Conservation (phyloP, 2,888 invertebrate genomes). For the Alitta virens region DNA sequence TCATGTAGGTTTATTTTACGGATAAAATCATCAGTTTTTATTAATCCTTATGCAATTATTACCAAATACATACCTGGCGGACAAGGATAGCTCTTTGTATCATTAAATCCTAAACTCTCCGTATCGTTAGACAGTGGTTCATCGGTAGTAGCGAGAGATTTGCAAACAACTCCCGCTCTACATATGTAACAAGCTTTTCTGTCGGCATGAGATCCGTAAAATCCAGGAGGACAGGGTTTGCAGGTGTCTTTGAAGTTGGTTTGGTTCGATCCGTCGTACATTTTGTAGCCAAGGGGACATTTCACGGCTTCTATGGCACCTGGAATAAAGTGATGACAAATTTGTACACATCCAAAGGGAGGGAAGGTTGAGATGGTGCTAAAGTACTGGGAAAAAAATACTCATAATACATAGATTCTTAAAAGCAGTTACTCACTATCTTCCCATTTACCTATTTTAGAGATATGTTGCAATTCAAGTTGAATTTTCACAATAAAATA, state of each 20-base stretch:
- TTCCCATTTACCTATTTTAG: too few species aligned
- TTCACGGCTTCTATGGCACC: slow-evolving; percentile 50
- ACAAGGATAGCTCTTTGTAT: slow-evolving; percentile 48
- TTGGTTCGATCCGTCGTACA: slow-evolving; percentile 42
- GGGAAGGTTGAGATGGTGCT: too few species aligned
- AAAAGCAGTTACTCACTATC: too few species aligned
- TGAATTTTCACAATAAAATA: too few species aligned
- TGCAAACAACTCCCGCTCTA: slow-evolving; percentile 52
- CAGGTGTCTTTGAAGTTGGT: slow-evolving; percentile 48
- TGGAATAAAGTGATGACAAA: slow-evolving; percentile 4
- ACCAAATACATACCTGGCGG: slow-evolving; percentile 45
- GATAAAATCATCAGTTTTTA: too few species aligned
- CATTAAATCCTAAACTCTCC: slow-evolving; percentile 36
- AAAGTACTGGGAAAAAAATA: background rate
- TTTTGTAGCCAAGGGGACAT: slow-evolving; percentile 51
- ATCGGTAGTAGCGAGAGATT: slow-evolving; percentile 44
- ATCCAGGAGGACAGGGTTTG: slow-evolving; percentile 48
- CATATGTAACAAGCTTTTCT: slow-evolving; percentile 44
- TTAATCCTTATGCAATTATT: too few species aligned
- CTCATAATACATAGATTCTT: background rate
- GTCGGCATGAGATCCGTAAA: slow-evolving; percentile 44
- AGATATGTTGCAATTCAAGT: too few species aligned
- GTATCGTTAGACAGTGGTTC: slow-evolving; percentile 42
- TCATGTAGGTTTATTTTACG: too few species aligned
- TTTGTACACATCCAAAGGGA: too few species aligned